A percentile compares a stretch with the other conserved stretches of the same genome.
Evolutionary conservation across 2,113 vertebrate genomes (phyloP).

Genomic region (Rhinolophus ferrumequinum): DNA sequence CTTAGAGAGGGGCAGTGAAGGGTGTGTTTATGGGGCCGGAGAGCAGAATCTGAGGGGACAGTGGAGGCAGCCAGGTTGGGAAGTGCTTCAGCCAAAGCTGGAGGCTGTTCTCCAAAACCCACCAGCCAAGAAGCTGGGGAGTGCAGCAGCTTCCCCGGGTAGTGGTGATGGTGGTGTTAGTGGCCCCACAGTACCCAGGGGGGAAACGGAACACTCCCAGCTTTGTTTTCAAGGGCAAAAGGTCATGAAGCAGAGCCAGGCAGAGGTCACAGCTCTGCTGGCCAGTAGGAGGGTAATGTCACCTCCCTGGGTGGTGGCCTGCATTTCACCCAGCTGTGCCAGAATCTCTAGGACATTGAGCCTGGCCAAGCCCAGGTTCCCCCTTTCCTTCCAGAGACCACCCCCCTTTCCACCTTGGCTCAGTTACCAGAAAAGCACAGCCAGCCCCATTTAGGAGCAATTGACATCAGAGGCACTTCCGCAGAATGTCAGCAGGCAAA

Average conservation of each 20-base stretch:
- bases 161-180: rapidly evolving
- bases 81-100: rapidly evolving
- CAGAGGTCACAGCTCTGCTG: not conserved
- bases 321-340: not conserved
- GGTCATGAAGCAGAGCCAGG: not conserved
- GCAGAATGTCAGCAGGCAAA: not conserved
- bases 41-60: not conserved
- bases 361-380: not conserved
- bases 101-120: not conserved
- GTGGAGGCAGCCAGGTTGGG: not conserved
- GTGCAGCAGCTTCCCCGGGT: rapidly evolving
- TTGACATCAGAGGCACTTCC: rapidly evolving
- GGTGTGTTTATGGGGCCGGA: not conserved
- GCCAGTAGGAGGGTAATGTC: not conserved
- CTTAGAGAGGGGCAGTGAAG: not conserved
- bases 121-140: not conserved
- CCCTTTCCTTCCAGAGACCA: not conserved
- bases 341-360: not conserved
- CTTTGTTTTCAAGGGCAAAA: not conserved
- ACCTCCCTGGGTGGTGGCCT: not conserved
- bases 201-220: not conserved
- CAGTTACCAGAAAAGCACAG: not conserved
- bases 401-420: not conserved
- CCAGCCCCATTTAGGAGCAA: not conserved
- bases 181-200: not conserved